Percentiles rank a stretch among this genome's conserved stretches.
Conservation (phyloP, 1,140 invertebrate species). For the Saccostrea cuccullata region DNA sequence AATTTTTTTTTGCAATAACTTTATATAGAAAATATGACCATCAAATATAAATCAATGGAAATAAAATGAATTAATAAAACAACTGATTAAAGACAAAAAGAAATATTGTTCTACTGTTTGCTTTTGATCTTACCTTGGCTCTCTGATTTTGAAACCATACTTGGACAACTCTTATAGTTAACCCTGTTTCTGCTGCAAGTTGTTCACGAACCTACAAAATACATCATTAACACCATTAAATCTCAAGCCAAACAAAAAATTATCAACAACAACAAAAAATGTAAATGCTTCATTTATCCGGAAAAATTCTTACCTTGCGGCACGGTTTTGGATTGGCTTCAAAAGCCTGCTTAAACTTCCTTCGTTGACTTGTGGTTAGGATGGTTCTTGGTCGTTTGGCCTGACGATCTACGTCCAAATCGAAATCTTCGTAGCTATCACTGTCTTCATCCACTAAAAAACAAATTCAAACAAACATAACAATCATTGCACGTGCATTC, state of each 20-base stretch:
- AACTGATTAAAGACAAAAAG: neutral
- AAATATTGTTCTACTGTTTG: neutral
- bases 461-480: conserved; percentile 26
- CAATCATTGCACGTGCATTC: conserved; percentile 4
- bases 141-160: conserved; percentile 60
- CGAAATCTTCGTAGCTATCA: conserved; percentile 56
- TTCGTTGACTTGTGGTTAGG: conserved; percentile 56
- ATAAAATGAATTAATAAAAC: neutral
- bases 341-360: conserved; percentile 58
- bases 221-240: neutral
- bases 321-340: conserved; percentile 57
- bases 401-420: conserved; percentile 53
- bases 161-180: conserved; percentile 57
- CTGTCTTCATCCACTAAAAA: conserved; percentile 49
- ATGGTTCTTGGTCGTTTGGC: conserved; percentile 56
- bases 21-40: neutral
- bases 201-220: conserved; percentile 53
- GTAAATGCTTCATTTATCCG: neutral
- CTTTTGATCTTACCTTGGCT: conserved; percentile 44
- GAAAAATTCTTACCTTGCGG: conserved; percentile 41
- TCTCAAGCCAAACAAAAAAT: neutral
- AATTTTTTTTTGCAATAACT: neutral
- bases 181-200: conserved; percentile 54
- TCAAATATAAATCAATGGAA: neutral
- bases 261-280: too few species aligned